Percentiles rank a stretch among this genome's conserved stretches.
phyloP scores from a whole-genome alignment of 2,888 invertebrate species.

The Mellilla xanthometata region DNA sequence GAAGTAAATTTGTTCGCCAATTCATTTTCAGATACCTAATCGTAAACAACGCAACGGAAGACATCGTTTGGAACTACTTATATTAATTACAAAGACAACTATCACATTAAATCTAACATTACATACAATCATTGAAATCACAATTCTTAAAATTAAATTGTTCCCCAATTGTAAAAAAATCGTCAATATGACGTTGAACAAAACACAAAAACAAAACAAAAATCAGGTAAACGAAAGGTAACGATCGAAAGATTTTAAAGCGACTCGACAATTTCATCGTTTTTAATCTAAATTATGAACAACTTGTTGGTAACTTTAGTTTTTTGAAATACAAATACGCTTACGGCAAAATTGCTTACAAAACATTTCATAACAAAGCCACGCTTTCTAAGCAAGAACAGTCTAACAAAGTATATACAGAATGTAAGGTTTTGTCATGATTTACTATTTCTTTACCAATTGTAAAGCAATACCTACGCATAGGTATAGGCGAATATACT shows the following conservation, averaged over 20 bases:
- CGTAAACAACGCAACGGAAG: constrained; percentile 68
- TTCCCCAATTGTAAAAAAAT: constrained; percentile 68
- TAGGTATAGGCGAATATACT: background rate
- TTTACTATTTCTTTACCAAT: constrained; percentile 24
- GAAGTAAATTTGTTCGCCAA: constrained; percentile 2
- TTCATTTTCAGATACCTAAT: background rate
- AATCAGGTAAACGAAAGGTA: constrained; percentile 79
- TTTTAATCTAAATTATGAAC: constrained; percentile 70
- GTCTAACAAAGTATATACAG: background rate
- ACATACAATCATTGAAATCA: constrained; percentile 72
- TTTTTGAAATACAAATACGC: constrained; percentile 49
- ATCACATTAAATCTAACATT: constrained; percentile 74
- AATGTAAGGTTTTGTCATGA: constrained; percentile 9
- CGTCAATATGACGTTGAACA: constrained; percentile 64
- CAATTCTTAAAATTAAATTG: constrained; percentile 77
- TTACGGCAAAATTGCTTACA: constrained; percentile 33
- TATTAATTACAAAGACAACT: constrained; percentile 63
- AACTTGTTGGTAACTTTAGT: constrained; percentile 79
- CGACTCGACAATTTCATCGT: constrained; percentile 61
- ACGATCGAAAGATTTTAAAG: constrained; percentile 77
- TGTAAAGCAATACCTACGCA: background rate
- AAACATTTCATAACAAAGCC: constrained; percentile 4
- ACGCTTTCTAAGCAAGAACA: background rate
- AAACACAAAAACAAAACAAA: constrained; percentile 57
- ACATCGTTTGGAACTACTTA: constrained; percentile 62